Evolutionary conservation across 2,113 vertebrate species (phyloP).

Genomic region (Lethenteron reissneri): DNA sequence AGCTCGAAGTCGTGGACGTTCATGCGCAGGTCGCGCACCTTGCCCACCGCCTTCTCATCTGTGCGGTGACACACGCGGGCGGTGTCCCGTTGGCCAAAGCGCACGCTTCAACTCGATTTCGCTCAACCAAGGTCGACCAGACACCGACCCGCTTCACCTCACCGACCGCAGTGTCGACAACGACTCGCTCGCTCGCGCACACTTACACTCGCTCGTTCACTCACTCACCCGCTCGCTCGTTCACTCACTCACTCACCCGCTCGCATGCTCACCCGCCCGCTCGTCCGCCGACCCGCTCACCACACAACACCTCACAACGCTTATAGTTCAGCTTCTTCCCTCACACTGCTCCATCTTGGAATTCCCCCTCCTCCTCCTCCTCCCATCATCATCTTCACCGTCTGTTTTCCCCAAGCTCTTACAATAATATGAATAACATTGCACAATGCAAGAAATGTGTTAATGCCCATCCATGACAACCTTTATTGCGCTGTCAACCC

Average conservation of each 20-base stretch:
- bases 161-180: not conserved
- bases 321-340: no score
- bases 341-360: no score
- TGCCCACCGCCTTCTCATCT: conserved; percentile 76
- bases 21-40: conserved; percentile 67
- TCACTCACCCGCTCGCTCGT: no score
- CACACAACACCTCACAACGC: no score
- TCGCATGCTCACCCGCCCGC: not conserved
- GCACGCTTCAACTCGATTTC: not conserved
- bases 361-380: no score
- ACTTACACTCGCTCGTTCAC: not conserved
- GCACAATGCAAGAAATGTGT: no score
- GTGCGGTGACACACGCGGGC: not conserved
- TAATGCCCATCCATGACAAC: no score
- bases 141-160: not conserved
- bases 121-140: not conserved
- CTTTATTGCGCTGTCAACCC: no score
- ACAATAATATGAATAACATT: no score
- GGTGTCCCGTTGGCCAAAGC: not conserved
- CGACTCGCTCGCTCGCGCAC: not conserved
- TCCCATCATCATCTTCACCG: no score
- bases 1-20: conserved; percentile 94
- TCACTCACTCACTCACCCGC: not conserved
- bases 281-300: no score
- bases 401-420: no score